phyloP scores from a whole-genome alignment of 1,140 invertebrate species.

The Holcopasites calliopsidis region DNA sequence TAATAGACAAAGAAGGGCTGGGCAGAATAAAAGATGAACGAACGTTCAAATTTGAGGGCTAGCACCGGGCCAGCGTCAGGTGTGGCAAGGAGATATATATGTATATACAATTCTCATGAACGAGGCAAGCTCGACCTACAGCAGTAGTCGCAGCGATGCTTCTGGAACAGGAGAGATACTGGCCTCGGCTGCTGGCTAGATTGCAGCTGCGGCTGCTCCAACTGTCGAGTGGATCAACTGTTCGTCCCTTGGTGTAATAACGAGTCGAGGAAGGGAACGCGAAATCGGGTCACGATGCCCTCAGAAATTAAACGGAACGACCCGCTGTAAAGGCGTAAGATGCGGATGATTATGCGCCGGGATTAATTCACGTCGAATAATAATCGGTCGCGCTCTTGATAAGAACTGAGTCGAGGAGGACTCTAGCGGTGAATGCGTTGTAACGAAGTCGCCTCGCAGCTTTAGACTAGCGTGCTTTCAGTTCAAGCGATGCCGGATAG shows the following conservation, averaged over 20 bases:
- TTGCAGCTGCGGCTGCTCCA: conserved; percentile 58
- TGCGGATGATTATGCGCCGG: conserved; percentile 20
- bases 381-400: not conserved
- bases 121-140: conserved; percentile 10
- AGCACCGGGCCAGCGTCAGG: conserved; percentile 46
- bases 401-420: not conserved
- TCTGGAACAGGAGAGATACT: conserved; percentile 40
- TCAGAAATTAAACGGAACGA: conserved; percentile 63
- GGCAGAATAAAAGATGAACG: conserved; percentile 33
- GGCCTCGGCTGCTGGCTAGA: conserved; percentile 12
- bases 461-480: not conserved
- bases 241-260: conserved; percentile 47
- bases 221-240: conserved; percentile 52
- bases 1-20: not conserved
- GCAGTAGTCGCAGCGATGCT: conserved; percentile 30
- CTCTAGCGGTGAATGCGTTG: not conserved
- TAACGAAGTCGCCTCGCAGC: conserved; percentile 3
- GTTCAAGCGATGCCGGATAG: too few species aligned
- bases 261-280: conserved; percentile 10
- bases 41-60: conserved; percentile 47
- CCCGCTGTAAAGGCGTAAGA: conserved; percentile 42
- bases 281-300: conserved; percentile 48
- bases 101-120: conserved; percentile 44
- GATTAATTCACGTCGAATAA: conserved; percentile 47
- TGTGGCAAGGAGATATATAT: conserved; percentile 35